Base-by-base conservation (phyloP, 2,888 invertebrate species). In the Tenodera sinensis region DNA sequence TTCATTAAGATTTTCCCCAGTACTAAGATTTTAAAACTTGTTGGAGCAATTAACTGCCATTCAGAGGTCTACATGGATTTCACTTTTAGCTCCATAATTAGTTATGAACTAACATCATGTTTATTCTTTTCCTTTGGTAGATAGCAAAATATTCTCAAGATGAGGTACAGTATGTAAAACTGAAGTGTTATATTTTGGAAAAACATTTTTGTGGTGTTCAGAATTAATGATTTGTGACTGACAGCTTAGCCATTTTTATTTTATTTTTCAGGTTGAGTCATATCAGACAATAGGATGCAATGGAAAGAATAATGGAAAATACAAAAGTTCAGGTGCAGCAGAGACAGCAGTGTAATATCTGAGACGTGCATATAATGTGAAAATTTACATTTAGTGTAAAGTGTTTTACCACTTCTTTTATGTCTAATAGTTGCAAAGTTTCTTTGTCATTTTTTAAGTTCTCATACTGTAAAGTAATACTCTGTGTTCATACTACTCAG, bases 341-440 rank as follows among this genome's bases (percentile, higher is more conserved):
- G 90, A 90, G 87, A 90, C 90, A 71, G 83, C 89, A 81, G 89
- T 90, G 42, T 90, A 90, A 82, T 71, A 71, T 71, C 20, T 71
- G 20, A 71, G 20, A 71, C 20, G 54, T 71, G 88, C 30, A 71
- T 71, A 71, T 71, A 20, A 71, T 71, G 54, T 71, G 54, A 34
- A 83, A 83, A 85, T 85, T 85, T 71, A 71, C 54, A 71, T 71
- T 71, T 71, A 71, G 54, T 71, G 54, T 71, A 71, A 71, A 71
- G 54, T 71, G 54, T 71, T 71, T 71, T 20, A 71, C 54, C 54
- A 71, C 12, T 71, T 20, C 54, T 71, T 71, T 71, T 71, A 71
- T 71, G 54, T 71, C 54, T 71, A 71, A 71, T 71, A 25, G 15
- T 6, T 20, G 54, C 25, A 6, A 71, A 71, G 54, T 71, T 71